A percentile compares a stretch with the other conserved stretches of the same genome.
Evolutionary conservation across 1,140 invertebrate genomes (phyloP).

Genomic region (Idris sp.): DNA sequence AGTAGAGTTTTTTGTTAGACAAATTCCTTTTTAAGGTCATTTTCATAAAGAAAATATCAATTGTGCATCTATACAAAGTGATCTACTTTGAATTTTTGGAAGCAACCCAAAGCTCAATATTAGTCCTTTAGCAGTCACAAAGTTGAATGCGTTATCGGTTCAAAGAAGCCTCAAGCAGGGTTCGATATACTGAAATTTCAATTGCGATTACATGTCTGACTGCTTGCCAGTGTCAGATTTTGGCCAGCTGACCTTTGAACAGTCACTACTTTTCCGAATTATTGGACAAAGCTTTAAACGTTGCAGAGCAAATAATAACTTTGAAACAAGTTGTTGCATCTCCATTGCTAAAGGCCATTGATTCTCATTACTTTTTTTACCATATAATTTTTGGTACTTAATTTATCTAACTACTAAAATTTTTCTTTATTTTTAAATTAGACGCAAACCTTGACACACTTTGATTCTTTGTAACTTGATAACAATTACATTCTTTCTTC

Average conservation of each 20-base stretch:
- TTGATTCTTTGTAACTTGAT: slow-evolving; percentile 17
- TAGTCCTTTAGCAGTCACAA: slow-evolving; percentile 19
- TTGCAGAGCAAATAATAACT: slow-evolving; percentile 5
- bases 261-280: slow-evolving; percentile 16
- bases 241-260: slow-evolving; percentile 12
- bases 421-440: no score
- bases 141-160: slow-evolving; percentile 20
- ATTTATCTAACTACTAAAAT: no score
- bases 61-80: slow-evolving; percentile 12
- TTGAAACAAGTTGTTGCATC: slow-evolving; percentile 1
- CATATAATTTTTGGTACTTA: no score
- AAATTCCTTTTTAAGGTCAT: slow-evolving; percentile 31
- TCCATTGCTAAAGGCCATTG: neutral
- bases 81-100: slow-evolving; percentile 42
- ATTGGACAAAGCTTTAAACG: slow-evolving; percentile 6
- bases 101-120: slow-evolving; percentile 33
- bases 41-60: slow-evolving; percentile 32
- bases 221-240: slow-evolving; percentile 22
- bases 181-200: slow-evolving; percentile 31
- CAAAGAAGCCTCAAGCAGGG: slow-evolving; percentile 14
- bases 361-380: no score
- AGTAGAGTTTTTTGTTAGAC: slow-evolving; percentile 21
- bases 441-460: slow-evolving; percentile 31
- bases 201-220: slow-evolving; percentile 30
- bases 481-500: slow-evolving; percentile 22